A percentile compares a stretch with the other conserved stretches of the same genome.
Evolutionary conservation across 2,888 invertebrate species (phyloP).

Genomic region (Pseudococcus jackbeardsleyi): DNA sequence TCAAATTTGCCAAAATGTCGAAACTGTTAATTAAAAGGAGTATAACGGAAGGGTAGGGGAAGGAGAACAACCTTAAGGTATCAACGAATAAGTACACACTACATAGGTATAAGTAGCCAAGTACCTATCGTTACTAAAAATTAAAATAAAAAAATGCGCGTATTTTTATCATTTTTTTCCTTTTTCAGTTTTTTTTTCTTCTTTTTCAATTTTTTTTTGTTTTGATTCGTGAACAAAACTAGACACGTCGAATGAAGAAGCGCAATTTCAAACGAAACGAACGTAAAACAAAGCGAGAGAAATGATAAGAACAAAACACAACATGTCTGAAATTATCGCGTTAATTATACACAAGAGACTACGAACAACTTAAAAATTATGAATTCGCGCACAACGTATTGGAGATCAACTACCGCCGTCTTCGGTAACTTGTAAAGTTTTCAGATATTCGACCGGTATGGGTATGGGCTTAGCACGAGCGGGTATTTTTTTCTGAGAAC

Average conservation of each 20-base stretch:
- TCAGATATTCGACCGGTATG: conserved; percentile 80
- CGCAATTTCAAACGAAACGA: neutral
- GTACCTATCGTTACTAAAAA: neutral
- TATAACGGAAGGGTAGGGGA: neutral
- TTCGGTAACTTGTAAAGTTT: conserved; percentile 65
- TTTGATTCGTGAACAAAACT: neutral
- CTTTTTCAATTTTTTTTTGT: neutral
- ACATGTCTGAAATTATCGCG: conserved; percentile 21
- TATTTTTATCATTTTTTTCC: neutral
- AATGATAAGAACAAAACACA: neutral
- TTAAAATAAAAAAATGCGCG: neutral
- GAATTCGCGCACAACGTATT: conserved; percentile 66
- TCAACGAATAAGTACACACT: neutral
- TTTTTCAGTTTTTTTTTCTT: neutral
- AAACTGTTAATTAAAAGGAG: neutral
- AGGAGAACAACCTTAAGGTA: neutral
- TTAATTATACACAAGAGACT: conserved; percentile 34
- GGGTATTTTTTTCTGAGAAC: conserved; percentile 83
- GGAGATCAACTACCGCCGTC: conserved; percentile 61
- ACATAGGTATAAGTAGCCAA: neutral
- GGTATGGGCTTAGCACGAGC: conserved; percentile 83
- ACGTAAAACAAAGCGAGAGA: conserved; percentile 25
- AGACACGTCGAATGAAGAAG: neutral
- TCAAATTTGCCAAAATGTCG: neutral
- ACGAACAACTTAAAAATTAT: conserved; percentile 17